Evolutionary conservation across 2,797 vertebrate species (phyloP).

Genomic region (Trichosurus vulpecula): DNA sequence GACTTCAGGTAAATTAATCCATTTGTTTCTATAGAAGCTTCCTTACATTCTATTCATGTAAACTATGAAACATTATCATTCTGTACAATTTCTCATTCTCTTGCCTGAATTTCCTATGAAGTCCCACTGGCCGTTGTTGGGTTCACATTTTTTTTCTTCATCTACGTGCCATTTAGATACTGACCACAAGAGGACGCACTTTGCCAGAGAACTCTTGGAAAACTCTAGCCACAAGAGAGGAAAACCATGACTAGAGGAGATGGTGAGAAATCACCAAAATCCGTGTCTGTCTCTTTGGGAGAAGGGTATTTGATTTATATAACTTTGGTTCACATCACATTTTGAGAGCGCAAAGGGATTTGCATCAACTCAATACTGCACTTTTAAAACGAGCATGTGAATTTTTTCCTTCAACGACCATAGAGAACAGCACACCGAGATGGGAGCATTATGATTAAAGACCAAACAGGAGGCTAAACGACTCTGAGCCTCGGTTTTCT

Average conservation of each 20-base stretch:
- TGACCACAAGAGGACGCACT: conserved; percentile 89
- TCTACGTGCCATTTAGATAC: conserved; percentile 73
- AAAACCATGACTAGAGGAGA: conserved; percentile 49
- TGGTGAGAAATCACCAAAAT: conserved; percentile 23
- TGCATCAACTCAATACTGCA: background rate
- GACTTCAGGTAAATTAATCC: background rate
- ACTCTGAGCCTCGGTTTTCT: background rate
- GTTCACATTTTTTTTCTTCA: conserved; percentile 23
- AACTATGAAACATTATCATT: background rate
- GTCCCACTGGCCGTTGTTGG: conserved; percentile 52
- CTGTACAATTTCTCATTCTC: background rate
- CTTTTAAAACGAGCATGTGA: conserved; percentile 15
- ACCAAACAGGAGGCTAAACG: background rate
- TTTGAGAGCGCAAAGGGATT: conserved; percentile 35
- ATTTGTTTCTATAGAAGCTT: conserved; percentile 8
- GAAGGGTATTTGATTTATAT: conserved; percentile 7
- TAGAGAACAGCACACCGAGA: background rate
- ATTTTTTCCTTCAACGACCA: background rate
- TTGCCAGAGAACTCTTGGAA: conserved; percentile 78
- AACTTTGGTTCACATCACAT: conserved; percentile 50
- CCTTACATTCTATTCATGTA: background rate
- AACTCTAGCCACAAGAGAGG: conserved; percentile 22
- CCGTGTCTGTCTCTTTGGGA: conserved; percentile 25
- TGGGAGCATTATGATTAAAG: background rate
- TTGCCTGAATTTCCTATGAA: background rate